Base-by-base conservation (phyloP, 2,797 vertebrate genomes). In the Rhinatrema bivittatum region DNA sequence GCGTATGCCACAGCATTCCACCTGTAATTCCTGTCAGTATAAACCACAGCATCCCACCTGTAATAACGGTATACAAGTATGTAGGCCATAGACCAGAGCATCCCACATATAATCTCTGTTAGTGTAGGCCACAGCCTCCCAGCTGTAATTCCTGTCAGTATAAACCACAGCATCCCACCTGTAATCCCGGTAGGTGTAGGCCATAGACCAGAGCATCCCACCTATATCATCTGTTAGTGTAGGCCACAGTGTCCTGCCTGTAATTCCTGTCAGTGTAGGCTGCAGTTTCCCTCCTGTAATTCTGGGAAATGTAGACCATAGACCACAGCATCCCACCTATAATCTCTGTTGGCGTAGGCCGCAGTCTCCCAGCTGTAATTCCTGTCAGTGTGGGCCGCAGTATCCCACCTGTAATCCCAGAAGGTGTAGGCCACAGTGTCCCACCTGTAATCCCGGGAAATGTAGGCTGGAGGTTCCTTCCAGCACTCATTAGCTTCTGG, bases 331-430 rank as follows among this genome's bases (percentile, higher is more conserved):
- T 4, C 10, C 20, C 10, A 7, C 10, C 9, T 7, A 20, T 20
- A 10, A 4, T 4, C 20, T 4, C 5, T 6, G n/a, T n/a, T 25
- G 25, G n/a, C 25, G 25, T 10, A 10, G 3, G 4, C 24, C n/a
- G n/a, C n/a, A n/a, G n/a, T n/a, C n/a, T n/a, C n/a, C n/a, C 40
- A 98, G 95, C 96, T 99, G 55, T 96, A 99, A 62, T 99, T 96
- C 63, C 96, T 15, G 4, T 4, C 2, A 11, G 19, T 20, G 7
- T 13, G 5, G 15, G 18, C 30, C 7, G 9, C 12, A n/a, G 9
- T n/a, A n/a, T n/a, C n/a, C n/a, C 40, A 98, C 95, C 96, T 99
- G 55, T 96, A 99, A 62, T 4, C 20, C 4, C 5, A 6, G n/a
- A n/a, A 25, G 25, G n/a, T 25, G 25, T 10, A 10, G 3, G 4